A percentile compares a stretch with the other conserved stretches of the same genome.
Evolutionary conservation across 2,797 vertebrate genomes (phyloP).

Genomic region (Anas flavirostris): DNA sequence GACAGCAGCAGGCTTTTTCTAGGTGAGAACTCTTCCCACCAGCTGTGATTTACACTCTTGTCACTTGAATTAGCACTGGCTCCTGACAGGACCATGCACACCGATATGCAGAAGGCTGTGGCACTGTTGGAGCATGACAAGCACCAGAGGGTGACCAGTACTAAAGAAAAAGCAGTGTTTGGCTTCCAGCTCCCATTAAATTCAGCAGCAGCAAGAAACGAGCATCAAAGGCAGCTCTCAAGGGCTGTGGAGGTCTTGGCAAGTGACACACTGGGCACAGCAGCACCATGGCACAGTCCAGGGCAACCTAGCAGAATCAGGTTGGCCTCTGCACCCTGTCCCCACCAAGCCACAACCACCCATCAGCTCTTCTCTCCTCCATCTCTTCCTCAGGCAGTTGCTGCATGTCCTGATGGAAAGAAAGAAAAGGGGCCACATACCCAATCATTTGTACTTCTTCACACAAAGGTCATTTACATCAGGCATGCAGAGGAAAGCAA

Average conservation of each 20-base stretch:
- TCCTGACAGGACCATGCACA: neutral
- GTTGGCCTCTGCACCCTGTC: neutral
- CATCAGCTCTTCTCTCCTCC: neutral
- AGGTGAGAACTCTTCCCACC: neutral
- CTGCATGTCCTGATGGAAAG: neutral
- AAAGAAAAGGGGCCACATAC: neutral
- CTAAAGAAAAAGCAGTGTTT: neutral
- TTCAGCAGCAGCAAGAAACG: neutral
- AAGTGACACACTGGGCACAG: neutral
- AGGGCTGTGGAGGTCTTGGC: neutral
- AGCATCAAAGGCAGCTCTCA: neutral
- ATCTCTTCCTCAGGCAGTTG: neutral
- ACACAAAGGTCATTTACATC: neutral
- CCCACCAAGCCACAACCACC: neutral
- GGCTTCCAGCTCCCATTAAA: neutral
- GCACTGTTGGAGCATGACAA: rapidly evolving
- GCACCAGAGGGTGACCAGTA: neutral
- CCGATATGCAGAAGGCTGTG: rapidly evolving
- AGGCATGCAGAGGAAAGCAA: neutral
- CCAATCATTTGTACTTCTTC: neutral
- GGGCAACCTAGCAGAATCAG: neutral
- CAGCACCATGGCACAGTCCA: neutral
- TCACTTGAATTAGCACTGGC: neutral
- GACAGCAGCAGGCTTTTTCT: rapidly evolving
- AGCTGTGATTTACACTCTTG: neutral